These are phyloP conservation scores for cattle (Bos taurus) DNA, from an alignment of 2,113 vertebrate genomes.

Conservation along the genomic window DNA sequence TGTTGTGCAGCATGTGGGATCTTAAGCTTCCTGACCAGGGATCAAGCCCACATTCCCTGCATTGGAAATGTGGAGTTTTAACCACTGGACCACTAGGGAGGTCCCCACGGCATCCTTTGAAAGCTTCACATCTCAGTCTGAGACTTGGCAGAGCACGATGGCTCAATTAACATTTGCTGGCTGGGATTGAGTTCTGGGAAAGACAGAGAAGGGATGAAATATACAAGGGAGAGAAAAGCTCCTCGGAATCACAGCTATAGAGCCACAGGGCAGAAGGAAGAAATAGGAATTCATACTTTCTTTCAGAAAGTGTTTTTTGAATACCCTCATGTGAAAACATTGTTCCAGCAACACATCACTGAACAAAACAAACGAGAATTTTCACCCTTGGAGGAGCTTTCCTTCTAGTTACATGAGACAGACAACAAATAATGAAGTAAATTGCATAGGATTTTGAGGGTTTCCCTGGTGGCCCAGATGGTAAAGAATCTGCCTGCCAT, in stretches of 20 bases:
- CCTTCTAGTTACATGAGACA: neutral
- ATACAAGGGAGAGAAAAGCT: neutral
- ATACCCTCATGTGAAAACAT: neutral
- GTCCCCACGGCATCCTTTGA: neutral
- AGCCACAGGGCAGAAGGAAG: neutral
- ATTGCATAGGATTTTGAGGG: neutral
- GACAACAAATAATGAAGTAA: neutral
- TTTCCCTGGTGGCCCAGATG: neutral
- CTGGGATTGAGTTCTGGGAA: neutral
- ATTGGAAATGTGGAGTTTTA: neutral
- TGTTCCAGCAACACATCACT: neutral
- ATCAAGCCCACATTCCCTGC: neutral
- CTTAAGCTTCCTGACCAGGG: neutral
- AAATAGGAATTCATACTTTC: neutral
- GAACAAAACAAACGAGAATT: neutral
- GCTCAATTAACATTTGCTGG: neutral
- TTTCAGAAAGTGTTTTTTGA: neutral
- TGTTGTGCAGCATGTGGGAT: neutral
- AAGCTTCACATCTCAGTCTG: neutral
- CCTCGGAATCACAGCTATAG: neutral
- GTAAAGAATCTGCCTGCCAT: neutral
- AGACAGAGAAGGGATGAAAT: neutral
- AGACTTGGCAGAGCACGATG: neutral
- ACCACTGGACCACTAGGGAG: neutral
- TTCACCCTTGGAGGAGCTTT: neutral